Evolutionary conservation across 35 echinoderm and acorn worm species (phyloP).

Genomic region (Stichopus chloronotus): DNA sequence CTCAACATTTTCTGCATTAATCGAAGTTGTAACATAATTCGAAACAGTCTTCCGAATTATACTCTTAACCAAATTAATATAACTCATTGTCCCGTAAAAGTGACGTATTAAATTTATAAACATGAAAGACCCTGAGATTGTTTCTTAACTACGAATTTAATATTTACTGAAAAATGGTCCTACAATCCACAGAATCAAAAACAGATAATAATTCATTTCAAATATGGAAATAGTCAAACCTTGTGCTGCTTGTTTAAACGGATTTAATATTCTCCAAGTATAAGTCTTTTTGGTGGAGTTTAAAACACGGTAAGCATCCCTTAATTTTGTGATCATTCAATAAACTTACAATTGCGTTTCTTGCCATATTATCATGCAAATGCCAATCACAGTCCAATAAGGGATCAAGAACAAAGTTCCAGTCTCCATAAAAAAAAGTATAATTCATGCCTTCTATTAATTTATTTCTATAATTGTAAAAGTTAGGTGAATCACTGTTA

Average conservation of each 20-base stretch:
- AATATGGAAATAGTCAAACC: conserved; percentile 5
- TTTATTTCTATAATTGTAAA: background rate
- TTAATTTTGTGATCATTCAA: background rate
- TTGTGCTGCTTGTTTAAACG: background rate
- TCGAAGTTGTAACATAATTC: background rate
- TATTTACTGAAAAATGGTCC: background rate
- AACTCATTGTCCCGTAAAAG: background rate
- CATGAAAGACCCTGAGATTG: conserved; percentile 1
- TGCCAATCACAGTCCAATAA: background rate
- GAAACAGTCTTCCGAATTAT: conserved; percentile 1
- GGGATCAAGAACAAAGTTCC: background rate
- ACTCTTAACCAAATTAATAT: background rate
- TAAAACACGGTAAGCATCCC: background rate
- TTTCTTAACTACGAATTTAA: conserved; percentile 2
- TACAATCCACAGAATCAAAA: background rate
- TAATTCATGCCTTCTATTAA: background rate
- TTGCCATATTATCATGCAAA: background rate
- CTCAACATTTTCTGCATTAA: background rate
- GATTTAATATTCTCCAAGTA: conserved; percentile 26
- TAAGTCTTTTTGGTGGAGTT: background rate
- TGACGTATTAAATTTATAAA: background rate
- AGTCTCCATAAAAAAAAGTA: conserved; percentile 11
- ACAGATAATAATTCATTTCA: conserved; percentile 7
- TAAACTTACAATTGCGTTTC: background rate
- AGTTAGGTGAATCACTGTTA: background rate